Conservation (phyloP, 1,140 invertebrate genomes). For the Tetragonula clypearis region DNA sequence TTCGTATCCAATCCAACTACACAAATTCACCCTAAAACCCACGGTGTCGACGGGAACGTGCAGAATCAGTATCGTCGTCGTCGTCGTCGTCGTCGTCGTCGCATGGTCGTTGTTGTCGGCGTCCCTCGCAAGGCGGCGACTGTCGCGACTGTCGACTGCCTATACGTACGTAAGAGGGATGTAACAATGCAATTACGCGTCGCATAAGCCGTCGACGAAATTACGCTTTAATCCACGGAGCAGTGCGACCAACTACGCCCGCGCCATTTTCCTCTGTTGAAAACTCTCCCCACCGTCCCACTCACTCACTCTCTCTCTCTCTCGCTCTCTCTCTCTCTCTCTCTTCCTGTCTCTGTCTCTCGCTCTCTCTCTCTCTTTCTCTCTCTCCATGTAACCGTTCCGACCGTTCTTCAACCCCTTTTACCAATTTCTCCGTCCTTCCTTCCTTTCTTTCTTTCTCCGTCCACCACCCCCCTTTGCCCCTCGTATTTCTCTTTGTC, state of each 20-base stretch:
- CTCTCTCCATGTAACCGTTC: too few species aligned
- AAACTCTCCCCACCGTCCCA: conserved; percentile 9
- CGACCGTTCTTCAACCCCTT: background rate
- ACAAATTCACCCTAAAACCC: conserved; percentile 76
- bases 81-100: conserved; percentile 30
- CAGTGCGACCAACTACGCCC: conserved; percentile 42
- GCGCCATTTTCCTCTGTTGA: conserved; percentile 43
- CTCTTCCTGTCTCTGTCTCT: background rate
- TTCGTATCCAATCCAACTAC: conserved; percentile 77
- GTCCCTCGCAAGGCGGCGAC: conserved; percentile 24
- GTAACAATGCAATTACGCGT: conserved; percentile 80
- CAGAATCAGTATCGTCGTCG: conserved; percentile 36
- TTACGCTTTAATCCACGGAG: conserved; percentile 77
- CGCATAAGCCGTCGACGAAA: conserved; percentile 78
- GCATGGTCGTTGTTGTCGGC: background rate
- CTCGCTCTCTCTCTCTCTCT: background rate
- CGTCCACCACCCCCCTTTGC: background rate
- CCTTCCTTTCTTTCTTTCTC: background rate
- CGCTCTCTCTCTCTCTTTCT: too few species aligned
- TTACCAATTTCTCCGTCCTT: conserved; percentile 7
- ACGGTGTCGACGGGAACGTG: conserved; percentile 36
- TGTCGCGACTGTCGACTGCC: conserved; percentile 38
- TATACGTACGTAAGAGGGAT: conserved; percentile 73
- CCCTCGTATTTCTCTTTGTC: background rate
- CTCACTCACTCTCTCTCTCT: background rate